A percentile compares a stretch with the other conserved stretches of the same genome.
These are phyloP conservation scores for Copidosoma aretas DNA, from an alignment of 2,888 invertebrate species.

Conservation along the genomic window DNA sequence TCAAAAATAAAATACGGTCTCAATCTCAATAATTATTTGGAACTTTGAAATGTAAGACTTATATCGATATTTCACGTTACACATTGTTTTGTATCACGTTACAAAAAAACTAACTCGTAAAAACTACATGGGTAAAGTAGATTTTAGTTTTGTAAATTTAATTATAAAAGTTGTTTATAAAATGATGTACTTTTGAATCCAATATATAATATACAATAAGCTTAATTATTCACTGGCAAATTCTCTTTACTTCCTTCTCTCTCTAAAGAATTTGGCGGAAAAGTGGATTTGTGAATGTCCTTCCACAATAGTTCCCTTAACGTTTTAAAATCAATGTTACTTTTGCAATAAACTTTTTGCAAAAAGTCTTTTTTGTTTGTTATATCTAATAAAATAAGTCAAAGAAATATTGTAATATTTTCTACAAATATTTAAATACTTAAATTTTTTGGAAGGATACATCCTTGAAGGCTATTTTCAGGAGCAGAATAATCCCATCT, in stretches of 20 bases:
- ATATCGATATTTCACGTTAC: too few relatives aligned
- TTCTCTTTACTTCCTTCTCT: slow-evolving; percentile 41
- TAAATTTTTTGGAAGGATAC: slow-evolving; percentile 44
- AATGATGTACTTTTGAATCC: background rate
- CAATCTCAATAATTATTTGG: slow-evolving; percentile 33
- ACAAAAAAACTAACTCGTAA: background rate
- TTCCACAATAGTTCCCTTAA: slow-evolving; percentile 47
- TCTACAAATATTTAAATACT: slow-evolving; percentile 22
- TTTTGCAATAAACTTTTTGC: slow-evolving; percentile 45
- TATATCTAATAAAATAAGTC: slow-evolving; percentile 42
- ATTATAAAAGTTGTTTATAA: background rate
- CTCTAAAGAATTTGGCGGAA: slow-evolving; percentile 5
- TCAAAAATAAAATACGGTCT: slow-evolving; percentile 28
- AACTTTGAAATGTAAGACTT: slow-evolving; percentile 14
- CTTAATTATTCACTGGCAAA: slow-evolving; percentile 29
- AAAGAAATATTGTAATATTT: slow-evolving; percentile 7
- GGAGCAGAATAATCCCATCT: slow-evolving; percentile 43
- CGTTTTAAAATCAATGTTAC: slow-evolving; percentile 33
- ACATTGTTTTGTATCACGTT: background rate
- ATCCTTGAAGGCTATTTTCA: slow-evolving; percentile 37
- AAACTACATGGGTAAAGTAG: too few relatives aligned
- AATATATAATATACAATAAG: background rate
- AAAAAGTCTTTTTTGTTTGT: slow-evolving; percentile 47
- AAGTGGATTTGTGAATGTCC: slow-evolving; percentile 44
- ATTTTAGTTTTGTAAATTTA: too few relatives aligned